Percentiles rank a stretch among this genome's conserved stretches.
These are phyloP conservation scores for Oscheius onirici DNA, from an alignment of 2,888 invertebrate genomes.

Conservation along the genomic window DNA sequence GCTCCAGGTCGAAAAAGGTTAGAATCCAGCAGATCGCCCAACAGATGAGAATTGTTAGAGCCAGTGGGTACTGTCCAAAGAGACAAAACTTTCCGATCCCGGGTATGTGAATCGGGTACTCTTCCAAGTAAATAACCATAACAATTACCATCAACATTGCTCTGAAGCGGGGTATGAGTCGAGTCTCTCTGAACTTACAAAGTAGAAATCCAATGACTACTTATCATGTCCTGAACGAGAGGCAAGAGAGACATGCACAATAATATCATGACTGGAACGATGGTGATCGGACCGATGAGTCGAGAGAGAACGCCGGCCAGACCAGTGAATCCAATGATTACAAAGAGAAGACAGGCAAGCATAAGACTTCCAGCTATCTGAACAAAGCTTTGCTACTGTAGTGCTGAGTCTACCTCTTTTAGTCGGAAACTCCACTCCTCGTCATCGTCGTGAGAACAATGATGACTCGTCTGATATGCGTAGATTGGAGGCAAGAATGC, in stretches of 20 bases:
- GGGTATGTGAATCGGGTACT: constrained; percentile 55
- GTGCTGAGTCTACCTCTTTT: constrained; percentile 36
- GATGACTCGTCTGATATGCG: constrained; percentile 53
- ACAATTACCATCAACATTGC: constrained; percentile 55
- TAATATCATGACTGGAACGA: constrained; percentile 64
- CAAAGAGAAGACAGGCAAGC: constrained; percentile 60
- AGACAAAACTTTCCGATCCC: constrained; percentile 42
- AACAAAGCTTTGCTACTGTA: constrained; percentile 10
- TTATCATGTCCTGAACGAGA: constrained; percentile 56
- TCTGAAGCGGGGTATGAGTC: constrained; percentile 42
- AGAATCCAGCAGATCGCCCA: constrained; percentile 12
- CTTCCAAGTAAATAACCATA: constrained; percentile 61
- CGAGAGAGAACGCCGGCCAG: constrained; percentile 61
- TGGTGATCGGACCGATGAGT: constrained; percentile 67
- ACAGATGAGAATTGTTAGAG: constrained; percentile 14
- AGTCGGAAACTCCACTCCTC: constrained; percentile 52
- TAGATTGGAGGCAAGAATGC: constrained; percentile 67
- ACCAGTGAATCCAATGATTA: constrained; percentile 63
- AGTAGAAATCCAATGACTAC: constrained; percentile 65
- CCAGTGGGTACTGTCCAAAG: constrained; percentile 65
- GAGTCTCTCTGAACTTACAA: constrained; percentile 47
- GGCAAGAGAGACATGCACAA: constrained; percentile 59
- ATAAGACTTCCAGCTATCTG: constrained; percentile 66
- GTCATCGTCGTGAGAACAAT: constrained; percentile 50
- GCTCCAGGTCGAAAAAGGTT: neutral